phyloP scores from a whole-genome alignment of 2,888 invertebrate species.

The Chrysotoxum bicinctum region DNA sequence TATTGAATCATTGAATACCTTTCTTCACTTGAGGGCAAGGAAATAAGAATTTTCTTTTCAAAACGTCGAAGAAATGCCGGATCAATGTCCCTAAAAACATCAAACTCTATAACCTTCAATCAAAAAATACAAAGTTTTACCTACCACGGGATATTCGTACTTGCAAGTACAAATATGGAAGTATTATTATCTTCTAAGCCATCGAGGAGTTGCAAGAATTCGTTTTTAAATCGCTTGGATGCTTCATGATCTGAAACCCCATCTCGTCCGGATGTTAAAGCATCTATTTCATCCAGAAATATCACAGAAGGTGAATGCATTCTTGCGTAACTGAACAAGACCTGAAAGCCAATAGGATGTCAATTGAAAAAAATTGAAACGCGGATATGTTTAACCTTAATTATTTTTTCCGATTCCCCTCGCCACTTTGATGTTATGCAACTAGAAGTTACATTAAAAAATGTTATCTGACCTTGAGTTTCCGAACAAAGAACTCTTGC shows the following conservation, averaged over 20 bases:
- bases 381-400: conserved; percentile 84
- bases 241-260: conserved; percentile 91
- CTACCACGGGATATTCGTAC: conserved; percentile 96
- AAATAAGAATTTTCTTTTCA: conserved; percentile 92
- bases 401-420: conserved; percentile 96
- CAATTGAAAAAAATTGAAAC: neutral
- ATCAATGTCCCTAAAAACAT: conserved; percentile 89
- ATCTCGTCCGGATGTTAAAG: conserved; percentile 87
- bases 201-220: conserved; percentile 93
- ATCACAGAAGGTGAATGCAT: conserved; percentile 94
- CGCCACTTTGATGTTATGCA: conserved; percentile 97
- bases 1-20: conserved; percentile 87
- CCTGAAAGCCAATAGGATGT: conserved; percentile 81
- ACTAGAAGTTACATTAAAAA: conserved; percentile 95
- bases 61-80: conserved; percentile 92
- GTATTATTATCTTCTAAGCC: conserved; percentile 86
- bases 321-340: conserved; percentile 93
- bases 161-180: conserved; percentile 88
- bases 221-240: conserved; percentile 92
- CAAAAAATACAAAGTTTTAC: neutral
- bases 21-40: conserved; percentile 87
- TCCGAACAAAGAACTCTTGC: conserved; percentile 94
- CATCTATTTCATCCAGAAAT: conserved; percentile 96
- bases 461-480: conserved; percentile 86
- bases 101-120: neutral